Evolutionary conservation across 2,797 vertebrate species (phyloP).

Genomic region (Pteropus rufus): DNA sequence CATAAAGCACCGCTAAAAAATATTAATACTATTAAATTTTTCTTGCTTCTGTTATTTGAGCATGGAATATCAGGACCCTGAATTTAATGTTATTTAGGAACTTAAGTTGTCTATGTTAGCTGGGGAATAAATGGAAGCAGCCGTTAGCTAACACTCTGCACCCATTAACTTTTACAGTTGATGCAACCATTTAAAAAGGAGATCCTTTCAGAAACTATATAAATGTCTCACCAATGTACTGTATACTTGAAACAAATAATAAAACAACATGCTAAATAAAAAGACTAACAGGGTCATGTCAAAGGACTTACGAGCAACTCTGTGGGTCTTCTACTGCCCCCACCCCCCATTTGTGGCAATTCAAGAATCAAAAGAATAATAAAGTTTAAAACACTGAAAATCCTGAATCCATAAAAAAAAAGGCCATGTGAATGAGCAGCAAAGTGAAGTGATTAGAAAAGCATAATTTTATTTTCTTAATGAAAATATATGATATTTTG

Average conservation of each 20-base stretch:
- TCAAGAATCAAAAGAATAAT: too few relatives aligned
- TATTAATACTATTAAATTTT: conserved; percentile 18
- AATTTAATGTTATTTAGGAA: neutral
- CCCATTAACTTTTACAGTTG: neutral
- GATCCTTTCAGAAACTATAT: too few relatives aligned
- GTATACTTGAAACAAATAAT: too few relatives aligned
- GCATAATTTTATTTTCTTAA: neutral
- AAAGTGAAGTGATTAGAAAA: neutral
- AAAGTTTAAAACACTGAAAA: too few relatives aligned
- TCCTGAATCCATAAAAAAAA: too few relatives aligned
- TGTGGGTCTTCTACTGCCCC: too few relatives aligned
- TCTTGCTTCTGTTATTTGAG: neutral
- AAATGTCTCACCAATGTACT: too few relatives aligned
- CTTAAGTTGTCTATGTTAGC: neutral
- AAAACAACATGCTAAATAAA: too few relatives aligned
- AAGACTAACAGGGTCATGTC: too few relatives aligned
- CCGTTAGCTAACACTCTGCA: neutral
- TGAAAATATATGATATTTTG: neutral
- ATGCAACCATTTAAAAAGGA: neutral
- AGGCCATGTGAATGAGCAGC: neutral
- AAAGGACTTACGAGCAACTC: too few relatives aligned
- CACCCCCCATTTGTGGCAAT: too few relatives aligned
- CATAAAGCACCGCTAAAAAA: conserved; percentile 31
- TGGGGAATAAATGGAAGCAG: neutral
- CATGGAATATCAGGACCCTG: neutral